Percentiles rank a stretch among this genome's conserved stretches.
These are phyloP conservation scores for Sylvia atricapilla DNA, from an alignment of 2,113 vertebrate genomes.

Conservation along the genomic window DNA sequence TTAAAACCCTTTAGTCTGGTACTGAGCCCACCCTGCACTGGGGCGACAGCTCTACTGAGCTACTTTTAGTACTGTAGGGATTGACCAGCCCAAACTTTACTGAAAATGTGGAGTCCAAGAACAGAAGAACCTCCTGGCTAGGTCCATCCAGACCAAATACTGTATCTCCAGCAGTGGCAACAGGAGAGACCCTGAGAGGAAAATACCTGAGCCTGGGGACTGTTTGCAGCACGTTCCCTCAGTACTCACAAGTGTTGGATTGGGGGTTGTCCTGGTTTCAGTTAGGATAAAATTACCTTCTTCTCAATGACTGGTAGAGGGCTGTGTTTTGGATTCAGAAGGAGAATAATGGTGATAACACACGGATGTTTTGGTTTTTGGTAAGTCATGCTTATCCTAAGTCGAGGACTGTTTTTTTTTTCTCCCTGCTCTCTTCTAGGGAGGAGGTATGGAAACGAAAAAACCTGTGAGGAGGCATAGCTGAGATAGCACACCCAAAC, in stretches of 20 bases:
- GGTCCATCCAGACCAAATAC: neutral
- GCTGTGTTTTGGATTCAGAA: neutral
- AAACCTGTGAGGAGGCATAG: neutral
- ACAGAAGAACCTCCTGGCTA: neutral
- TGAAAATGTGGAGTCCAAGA: neutral
- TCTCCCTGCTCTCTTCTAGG: neutral
- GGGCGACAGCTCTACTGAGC: neutral
- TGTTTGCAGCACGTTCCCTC: neutral
- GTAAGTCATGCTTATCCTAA: neutral
- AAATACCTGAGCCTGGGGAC: neutral
- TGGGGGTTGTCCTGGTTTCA: neutral
- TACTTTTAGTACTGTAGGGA: neutral
- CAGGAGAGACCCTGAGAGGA: neutral
- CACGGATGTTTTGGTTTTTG: neutral
- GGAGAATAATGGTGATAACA: neutral
- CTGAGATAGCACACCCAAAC: neutral
- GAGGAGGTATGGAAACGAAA: neutral
- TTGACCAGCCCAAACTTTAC: neutral
- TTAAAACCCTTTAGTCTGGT: neutral
- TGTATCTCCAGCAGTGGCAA: neutral
- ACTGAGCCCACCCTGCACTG: neutral
- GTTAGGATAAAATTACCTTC: neutral
- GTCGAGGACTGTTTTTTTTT: neutral
- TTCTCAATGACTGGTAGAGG: neutral
- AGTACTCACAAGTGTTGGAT: rapidly evolving